Percentiles rank a stretch among this genome's conserved stretches.
Evolutionary conservation across 1,140 invertebrate species (phyloP).

Genomic region (Hyles euphorbiae): DNA sequence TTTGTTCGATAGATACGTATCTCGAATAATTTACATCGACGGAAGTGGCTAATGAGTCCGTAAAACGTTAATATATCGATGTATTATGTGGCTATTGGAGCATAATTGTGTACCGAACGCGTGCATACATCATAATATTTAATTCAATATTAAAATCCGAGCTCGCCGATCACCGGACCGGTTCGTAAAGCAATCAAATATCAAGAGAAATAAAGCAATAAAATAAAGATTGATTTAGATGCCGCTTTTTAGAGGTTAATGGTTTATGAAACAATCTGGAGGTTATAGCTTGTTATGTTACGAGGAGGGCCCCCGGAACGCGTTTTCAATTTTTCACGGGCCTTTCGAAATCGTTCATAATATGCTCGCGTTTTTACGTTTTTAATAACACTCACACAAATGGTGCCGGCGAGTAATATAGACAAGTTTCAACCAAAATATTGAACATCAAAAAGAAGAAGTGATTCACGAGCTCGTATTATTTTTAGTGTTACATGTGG

Average conservation of each 20-base stretch:
- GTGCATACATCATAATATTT: conserved; percentile 21
- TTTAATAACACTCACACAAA: no score
- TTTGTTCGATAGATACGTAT: conserved; percentile 20
- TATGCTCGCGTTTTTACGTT: no score
- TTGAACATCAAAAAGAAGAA: background rate
- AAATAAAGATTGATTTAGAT: conserved; percentile 31
- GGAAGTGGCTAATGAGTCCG: conserved; percentile 21
- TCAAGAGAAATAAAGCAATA: conserved; percentile 38
- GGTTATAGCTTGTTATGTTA: conserved; percentile 3
- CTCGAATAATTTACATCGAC: conserved; percentile 16
- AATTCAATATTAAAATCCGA: conserved; percentile 20
- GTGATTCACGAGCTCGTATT: background rate
- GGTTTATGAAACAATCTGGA: conserved; percentile 28
- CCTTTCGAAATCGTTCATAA: no score
- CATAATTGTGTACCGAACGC: conserved; percentile 19
- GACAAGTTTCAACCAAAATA: conserved; percentile 1
- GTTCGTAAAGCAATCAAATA: conserved; percentile 34
- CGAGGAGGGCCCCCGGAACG: no score
- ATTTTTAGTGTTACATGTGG: conserved; percentile 1
- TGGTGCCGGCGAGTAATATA: no score
- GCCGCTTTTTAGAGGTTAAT: conserved; percentile 33
- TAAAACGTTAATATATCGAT: conserved; percentile 19
- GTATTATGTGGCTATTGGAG: conserved; percentile 8
- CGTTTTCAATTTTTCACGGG: no score
- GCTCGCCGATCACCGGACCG: conserved; percentile 22